Conservation (phyloP, 2,113 vertebrate species). For the Channa argus region DNA sequence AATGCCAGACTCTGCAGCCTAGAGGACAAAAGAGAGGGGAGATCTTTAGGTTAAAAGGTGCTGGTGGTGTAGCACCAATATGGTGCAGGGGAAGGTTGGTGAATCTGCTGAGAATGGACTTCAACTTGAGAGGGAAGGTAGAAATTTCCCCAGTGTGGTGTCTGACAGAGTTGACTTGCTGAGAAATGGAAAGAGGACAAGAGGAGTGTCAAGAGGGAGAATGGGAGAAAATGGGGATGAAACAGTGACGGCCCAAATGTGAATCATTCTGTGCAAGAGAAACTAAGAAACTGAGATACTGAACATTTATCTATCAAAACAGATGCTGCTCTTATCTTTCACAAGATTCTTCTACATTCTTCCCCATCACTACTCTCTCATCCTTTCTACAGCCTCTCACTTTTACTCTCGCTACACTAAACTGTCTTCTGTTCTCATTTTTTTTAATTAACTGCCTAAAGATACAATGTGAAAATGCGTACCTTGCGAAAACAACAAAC, state of each 20-base stretch:
- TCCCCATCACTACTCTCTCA: not conserved
- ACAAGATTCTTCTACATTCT: not conserved
- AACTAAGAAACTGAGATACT: constrained; percentile 1
- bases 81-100: not conserved
- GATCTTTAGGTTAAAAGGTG: constrained; percentile 28
- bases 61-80: constrained; percentile 2
- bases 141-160: constrained; percentile 43
- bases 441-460: too few species aligned
- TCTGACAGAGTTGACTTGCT: constrained; percentile 18
- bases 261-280: constrained; percentile 5
- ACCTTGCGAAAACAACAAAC: too few species aligned
- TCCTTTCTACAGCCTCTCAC: not conserved
- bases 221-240: constrained; percentile 2
- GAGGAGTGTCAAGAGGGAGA: constrained; percentile 13
- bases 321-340: constrained; percentile 21
- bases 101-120: not conserved
- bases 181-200: constrained; percentile 2
- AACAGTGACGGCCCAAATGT: not conserved
- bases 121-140: constrained; percentile 19
- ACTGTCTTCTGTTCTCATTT: not conserved
- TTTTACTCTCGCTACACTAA: not conserved
- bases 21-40: constrained; percentile 50
- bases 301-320: constrained; percentile 12
- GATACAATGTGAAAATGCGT: too few species aligned
- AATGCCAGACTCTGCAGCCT: constrained; percentile 99